A percentile compares a stretch with the other conserved stretches of the same genome.
Evolutionary conservation across 2,113 vertebrate species (phyloP).

Genomic region (Panurus biarmicus): DNA sequence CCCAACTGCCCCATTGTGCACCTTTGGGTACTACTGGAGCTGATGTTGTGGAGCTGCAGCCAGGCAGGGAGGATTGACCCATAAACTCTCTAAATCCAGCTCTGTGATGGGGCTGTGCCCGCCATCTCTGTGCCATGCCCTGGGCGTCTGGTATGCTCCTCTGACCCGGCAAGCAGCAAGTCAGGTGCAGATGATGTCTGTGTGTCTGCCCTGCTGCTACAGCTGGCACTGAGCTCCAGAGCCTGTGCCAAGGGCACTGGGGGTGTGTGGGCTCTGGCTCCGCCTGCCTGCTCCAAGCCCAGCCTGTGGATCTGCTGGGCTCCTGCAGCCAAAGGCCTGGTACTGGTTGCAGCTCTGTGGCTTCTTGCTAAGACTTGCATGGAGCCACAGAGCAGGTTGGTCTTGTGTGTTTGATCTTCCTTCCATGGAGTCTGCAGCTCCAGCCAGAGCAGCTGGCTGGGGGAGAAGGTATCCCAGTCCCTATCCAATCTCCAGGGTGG

Average conservation of each 20-base stretch:
- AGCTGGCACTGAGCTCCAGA: neutral
- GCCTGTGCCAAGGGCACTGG: neutral
- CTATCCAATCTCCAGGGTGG: neutral
- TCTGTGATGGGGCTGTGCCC: rapidly evolving
- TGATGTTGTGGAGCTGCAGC: neutral
- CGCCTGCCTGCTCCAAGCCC: neutral
- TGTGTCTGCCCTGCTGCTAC: neutral
- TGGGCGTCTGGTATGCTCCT: neutral
- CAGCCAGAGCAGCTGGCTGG: neutral
- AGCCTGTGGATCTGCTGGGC: neutral
- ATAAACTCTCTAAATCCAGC: neutral
- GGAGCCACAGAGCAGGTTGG: slow-evolving; percentile 30
- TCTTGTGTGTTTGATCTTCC: neutral
- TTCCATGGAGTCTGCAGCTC: neutral
- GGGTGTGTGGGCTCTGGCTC: neutral
- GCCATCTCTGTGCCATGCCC: neutral
- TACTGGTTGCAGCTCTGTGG: neutral
- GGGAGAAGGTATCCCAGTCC: neutral
- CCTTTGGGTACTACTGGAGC: neutral
- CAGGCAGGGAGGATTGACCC: rapidly evolving
- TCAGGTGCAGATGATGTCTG: neutral
- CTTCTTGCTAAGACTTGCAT: slow-evolving; percentile 39
- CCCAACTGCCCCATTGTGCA: rapidly evolving
- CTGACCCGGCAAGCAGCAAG: neutral
- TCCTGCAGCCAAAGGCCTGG: neutral